Base-by-base conservation (phyloP, 2,888 invertebrate species). In the Lissonota sp. region DNA sequence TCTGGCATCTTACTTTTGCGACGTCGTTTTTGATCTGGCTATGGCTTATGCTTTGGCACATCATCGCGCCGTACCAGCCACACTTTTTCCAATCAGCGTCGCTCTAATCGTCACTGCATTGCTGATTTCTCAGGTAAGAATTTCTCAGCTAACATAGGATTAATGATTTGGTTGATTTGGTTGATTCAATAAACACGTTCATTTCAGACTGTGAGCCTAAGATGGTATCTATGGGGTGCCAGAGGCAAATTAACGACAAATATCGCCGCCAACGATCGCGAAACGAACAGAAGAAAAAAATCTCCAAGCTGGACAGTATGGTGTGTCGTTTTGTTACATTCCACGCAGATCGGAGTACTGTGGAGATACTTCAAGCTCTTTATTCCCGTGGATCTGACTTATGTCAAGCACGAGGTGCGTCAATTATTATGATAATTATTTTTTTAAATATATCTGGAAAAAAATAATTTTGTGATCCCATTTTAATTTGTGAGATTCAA, bases 1-100 rank as follows among this genome's bases (percentile, higher is more conserved):
- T 63, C 93, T 98, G 86, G 97, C 97, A 77, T 97, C 97, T 37
- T 97, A 98, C 92, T 98, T 98, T 93, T 97, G 97, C 94, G 97
- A 97, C 94, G 95, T 97, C 83, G 97, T 97, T 6, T 98, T 98
- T 92, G 97, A 98, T 93, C 94, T 97, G 80, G 96, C 97, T 76
- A 96, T 97, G 94, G 96, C 96, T 60, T 98, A 97, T 92, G 97
- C 97, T 37, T 94, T 98, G 42, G 96, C 96, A 84, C 95, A 96
- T 90, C 90, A 92, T 79, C 83, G 87, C 3, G 71, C 81, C 51
- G 87, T 88, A 14, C 89, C 91, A n/a, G 73, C 89, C 3, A 83
- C 86, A 5, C 86, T 92, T 6, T 92, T 92, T 79, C 90, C 91
- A 3, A 77, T 92, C 14, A 91, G 96, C 83, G 93, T 97, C 85